These are phyloP conservation scores for Marisa cornuarietis DNA, from an alignment of 1,140 invertebrate species.

Conservation along the genomic window DNA sequence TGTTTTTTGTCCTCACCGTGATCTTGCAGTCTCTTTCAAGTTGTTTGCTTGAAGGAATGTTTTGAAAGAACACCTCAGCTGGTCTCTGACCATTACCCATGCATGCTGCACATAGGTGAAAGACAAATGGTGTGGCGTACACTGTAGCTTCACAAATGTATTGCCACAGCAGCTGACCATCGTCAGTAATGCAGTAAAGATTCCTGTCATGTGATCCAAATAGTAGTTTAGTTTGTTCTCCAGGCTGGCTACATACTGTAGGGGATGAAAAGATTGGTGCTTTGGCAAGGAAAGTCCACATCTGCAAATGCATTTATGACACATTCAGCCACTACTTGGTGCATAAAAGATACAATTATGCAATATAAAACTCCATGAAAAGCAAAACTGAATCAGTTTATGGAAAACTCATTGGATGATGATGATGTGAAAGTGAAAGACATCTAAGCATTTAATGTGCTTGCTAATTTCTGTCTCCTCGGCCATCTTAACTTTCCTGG, in stretches of 20 bases:
- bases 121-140: slow-evolving; percentile 72
- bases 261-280: slow-evolving; percentile 77
- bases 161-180: slow-evolving; percentile 62
- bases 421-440: too few species aligned
- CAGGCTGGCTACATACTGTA: slow-evolving; percentile 12
- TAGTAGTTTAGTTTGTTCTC: slow-evolving; percentile 59
- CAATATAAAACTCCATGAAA: too few species aligned
- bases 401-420: too few species aligned
- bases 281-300: slow-evolving; percentile 70
- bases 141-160: slow-evolving; percentile 67
- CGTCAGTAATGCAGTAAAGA: slow-evolving; percentile 70
- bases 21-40: neutral
- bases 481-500: too few species aligned
- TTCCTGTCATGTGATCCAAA: slow-evolving; percentile 75
- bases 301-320: slow-evolving; percentile 59
- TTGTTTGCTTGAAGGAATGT: neutral
- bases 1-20: too few species aligned
- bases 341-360: neutral
- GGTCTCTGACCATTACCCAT: neutral
- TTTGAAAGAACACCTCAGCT: neutral
- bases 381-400: too few species aligned
- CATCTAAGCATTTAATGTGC: too few species aligned
- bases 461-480: too few species aligned
- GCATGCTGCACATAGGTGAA: neutral
- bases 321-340: neutral